Evolutionary conservation across 2,797 vertebrate genomes (phyloP).

Genomic region (Craterocephalus amniculus): DNA sequence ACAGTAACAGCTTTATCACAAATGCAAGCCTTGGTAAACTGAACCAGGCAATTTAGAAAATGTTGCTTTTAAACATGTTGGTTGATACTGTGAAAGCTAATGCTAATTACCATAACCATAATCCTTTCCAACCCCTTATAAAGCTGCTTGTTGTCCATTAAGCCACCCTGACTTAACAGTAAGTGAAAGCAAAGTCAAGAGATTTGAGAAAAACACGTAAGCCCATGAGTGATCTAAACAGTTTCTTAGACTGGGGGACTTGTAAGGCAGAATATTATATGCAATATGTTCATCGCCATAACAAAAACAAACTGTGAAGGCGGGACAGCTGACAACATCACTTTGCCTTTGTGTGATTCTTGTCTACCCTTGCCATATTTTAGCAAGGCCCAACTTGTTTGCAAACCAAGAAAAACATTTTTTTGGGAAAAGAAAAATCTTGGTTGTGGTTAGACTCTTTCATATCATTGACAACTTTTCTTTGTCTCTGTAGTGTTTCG

Average conservation of each 20-base stretch:
- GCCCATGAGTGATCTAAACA: too few relatives aligned
- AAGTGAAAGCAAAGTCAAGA: too few relatives aligned
- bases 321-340: neutral
- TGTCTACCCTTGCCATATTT: neutral
- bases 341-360: neutral
- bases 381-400: neutral
- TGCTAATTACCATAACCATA: neutral
- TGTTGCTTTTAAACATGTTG: neutral
- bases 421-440: too few relatives aligned
- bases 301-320: neutral
- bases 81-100: neutral
- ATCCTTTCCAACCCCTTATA: neutral
- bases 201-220: too few relatives aligned
- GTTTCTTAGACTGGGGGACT: neutral
- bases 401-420: neutral
- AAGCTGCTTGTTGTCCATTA: neutral
- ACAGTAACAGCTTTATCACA: neutral
- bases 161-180: too few relatives aligned
- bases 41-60: neutral
- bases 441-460: too few relatives aligned
- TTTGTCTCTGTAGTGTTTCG: too few relatives aligned
- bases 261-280: neutral
- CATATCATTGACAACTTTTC: too few relatives aligned
- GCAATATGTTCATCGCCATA: neutral
- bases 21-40: neutral